A percentile compares a stretch with the other conserved stretches of the same genome.
These are phyloP conservation scores for Lerema accius DNA, from an alignment of 1,140 invertebrate genomes.

Conservation along the genomic window DNA sequence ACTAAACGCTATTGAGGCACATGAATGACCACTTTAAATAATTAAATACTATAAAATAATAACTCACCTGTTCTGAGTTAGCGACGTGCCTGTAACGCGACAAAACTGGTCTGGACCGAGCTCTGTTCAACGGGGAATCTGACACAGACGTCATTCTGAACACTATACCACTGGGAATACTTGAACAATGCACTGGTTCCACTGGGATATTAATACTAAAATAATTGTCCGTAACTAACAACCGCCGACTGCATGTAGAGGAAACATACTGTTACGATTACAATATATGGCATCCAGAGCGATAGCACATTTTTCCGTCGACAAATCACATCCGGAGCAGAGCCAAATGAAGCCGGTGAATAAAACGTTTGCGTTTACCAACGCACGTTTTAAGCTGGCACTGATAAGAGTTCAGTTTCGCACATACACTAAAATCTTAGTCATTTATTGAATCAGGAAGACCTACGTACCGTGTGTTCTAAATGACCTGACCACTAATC, in stretches of 20 bases:
- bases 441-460: constrained; percentile 40
- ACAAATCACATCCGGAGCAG: constrained; percentile 80
- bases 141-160: constrained; percentile 66
- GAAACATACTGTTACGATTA: constrained; percentile 74
- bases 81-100: constrained; percentile 61
- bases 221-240: constrained; percentile 52
- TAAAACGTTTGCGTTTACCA: constrained; percentile 64
- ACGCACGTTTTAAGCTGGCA: constrained; percentile 52
- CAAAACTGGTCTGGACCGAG: constrained; percentile 69
- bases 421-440: constrained; percentile 47
- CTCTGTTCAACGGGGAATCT: constrained; percentile 64
- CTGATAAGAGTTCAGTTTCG: constrained; percentile 63
- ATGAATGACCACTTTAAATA: constrained; percentile 13
- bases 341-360: constrained; percentile 64
- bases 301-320: constrained; percentile 78
- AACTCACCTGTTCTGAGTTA: constrained; percentile 64
- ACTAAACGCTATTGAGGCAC: constrained; percentile 6
- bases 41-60: constrained; percentile 8
- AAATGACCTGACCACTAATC: constrained; percentile 15
- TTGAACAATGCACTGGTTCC: constrained; percentile 27
- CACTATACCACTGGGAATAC: constrained; percentile 41
- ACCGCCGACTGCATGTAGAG: constrained; percentile 57
- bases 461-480: background rate
- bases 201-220: constrained; percentile 36
- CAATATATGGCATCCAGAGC: constrained; percentile 59